phyloP scores from a whole-genome alignment of 2,113 vertebrate genomes.

The Vicugna pacos region DNA sequence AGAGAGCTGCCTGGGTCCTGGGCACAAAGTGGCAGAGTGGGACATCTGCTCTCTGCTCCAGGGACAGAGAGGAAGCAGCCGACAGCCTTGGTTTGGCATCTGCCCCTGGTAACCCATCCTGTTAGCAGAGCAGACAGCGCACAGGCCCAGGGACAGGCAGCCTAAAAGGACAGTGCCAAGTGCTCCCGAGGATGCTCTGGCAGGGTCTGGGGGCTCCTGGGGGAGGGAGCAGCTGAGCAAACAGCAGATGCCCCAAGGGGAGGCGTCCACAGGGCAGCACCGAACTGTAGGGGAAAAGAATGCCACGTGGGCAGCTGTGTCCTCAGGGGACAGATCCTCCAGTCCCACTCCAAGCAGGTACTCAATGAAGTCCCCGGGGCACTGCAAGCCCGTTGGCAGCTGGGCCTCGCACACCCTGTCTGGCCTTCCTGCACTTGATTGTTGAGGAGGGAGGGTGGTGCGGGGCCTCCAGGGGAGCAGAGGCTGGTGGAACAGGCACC shows the following conservation, averaged over 20 bases:
- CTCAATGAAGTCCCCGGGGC: constrained; percentile 53
- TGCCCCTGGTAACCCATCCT: not conserved
- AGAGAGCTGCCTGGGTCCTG: accelerated
- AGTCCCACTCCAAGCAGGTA: not conserved
- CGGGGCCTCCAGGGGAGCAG: not conserved
- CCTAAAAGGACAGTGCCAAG: accelerated
- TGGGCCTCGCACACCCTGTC: not conserved
- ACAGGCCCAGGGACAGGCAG: not conserved
- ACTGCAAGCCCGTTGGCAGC: not conserved
- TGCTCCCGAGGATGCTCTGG: not conserved
- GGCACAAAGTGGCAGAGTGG: accelerated
- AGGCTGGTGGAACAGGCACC: accelerated
- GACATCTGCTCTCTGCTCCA: not conserved
- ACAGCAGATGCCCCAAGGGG: constrained; percentile 80
- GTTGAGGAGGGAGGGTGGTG: not conserved
- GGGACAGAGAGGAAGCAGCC: not conserved
- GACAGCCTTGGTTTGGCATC: not conserved
- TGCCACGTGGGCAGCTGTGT: constrained; percentile 64
- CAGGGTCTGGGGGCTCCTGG: no score
- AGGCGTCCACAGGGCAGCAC: constrained; percentile 21
- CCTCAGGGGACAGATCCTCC: constrained; percentile 12
- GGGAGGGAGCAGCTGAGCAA: constrained; percentile 73
- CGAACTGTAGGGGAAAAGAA: constrained; percentile 52
- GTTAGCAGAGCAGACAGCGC: accelerated
- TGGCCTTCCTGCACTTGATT: not conserved